A percentile compares a stretch with the other conserved stretches of the same genome.
Evolutionary conservation across 2,797 vertebrate genomes (phyloP).

Genomic region (Acrossocheilus wenchowensis): DNA sequence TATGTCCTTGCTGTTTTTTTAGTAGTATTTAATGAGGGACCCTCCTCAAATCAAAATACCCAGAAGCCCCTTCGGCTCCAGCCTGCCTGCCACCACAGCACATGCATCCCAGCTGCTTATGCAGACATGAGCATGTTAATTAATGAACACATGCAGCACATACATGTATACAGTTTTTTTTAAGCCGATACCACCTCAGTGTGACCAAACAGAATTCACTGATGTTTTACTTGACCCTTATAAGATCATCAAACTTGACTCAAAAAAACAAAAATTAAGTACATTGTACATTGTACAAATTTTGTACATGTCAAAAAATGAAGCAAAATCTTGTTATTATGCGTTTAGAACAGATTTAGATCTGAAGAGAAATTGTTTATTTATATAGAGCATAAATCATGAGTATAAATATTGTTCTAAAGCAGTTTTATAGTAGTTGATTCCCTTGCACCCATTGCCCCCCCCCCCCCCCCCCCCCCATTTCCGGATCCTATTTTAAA

Average conservation of each 20-base stretch:
- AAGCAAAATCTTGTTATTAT: not conserved
- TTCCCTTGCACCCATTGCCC: not conserved
- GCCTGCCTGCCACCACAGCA: conserved; percentile 80
- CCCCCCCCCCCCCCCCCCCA: no score
- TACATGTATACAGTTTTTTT: conserved; percentile 31
- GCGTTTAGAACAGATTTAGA: not conserved
- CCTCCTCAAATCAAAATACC: conserved; percentile 67
- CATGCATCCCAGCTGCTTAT: conserved; percentile 79
- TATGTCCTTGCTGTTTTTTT: conserved; percentile 46
- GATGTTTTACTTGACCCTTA: not conserved
- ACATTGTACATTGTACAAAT: no score
- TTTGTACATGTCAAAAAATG: not conserved
- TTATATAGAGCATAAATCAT: not conserved
- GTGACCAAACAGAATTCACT: not conserved
- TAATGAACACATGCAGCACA: conserved; percentile 31
- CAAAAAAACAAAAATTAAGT: not conserved
- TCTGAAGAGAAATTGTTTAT: not conserved
- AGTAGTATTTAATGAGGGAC: conserved; percentile 56
- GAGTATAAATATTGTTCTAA: not conserved
- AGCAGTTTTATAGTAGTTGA: not conserved
- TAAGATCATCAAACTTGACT: not conserved
- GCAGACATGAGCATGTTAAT: conserved; percentile 34
- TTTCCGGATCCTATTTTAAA: not conserved
- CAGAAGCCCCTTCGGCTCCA: conserved; percentile 74
- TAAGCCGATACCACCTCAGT: not conserved